Percentiles rank a stretch among this genome's conserved stretches.
These are phyloP conservation scores for Mellivora capensis DNA, from an alignment of 2,113 vertebrate species.

Conservation along the genomic window DNA sequence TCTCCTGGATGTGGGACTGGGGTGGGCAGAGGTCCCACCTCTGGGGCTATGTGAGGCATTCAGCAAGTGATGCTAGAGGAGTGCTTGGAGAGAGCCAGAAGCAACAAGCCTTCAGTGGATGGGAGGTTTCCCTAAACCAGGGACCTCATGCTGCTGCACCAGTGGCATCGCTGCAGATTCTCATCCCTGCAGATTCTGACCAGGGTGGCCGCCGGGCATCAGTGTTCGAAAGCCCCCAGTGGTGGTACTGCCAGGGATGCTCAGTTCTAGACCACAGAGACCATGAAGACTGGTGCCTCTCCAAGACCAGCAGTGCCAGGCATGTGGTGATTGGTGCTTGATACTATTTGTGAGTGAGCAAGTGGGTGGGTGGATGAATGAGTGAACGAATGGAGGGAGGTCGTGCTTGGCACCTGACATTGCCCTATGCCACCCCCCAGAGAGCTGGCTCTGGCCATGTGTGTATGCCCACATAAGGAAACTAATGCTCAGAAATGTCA, in stretches of 20 bases:
- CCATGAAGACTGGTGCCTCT: neutral
- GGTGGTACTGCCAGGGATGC: too few relatives aligned
- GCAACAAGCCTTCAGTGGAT: neutral
- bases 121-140: neutral
- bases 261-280: neutral
- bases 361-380: neutral
- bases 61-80: too few relatives aligned
- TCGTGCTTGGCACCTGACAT: neutral
- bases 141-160: neutral
- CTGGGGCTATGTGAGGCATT: rapidly evolving
- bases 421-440: neutral
- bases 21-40: neutral
- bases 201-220: neutral
- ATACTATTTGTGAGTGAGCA: neutral
- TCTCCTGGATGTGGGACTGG: neutral
- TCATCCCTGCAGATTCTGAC: neutral
- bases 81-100: neutral
- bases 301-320: neutral
- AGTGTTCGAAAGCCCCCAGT: neutral
- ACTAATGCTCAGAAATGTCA: neutral
- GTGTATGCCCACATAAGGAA: neutral
- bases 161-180: too few relatives aligned
- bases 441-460: neutral
- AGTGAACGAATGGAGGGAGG: too few relatives aligned
- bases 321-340: rapidly evolving